phyloP scores from a whole-genome alignment of 2,113 vertebrate genomes.

The human region DNA sequence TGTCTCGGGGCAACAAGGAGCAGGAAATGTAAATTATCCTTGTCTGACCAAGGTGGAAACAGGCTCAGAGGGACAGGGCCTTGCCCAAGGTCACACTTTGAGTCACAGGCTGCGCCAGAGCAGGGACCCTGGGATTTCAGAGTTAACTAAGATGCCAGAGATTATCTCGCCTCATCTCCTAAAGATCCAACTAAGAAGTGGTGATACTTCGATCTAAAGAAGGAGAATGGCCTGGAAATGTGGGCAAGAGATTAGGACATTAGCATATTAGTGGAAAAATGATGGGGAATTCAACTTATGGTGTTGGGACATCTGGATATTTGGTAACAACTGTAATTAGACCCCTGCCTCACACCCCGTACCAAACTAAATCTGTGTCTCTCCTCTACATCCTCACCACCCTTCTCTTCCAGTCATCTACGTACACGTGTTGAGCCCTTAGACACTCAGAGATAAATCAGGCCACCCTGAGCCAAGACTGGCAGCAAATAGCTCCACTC shows the following conservation, averaged over 20 bases:
- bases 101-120: not conserved
- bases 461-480: not conserved
- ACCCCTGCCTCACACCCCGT: not conserved
- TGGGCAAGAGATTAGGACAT: not conserved
- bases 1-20: not conserved
- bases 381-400: not conserved
- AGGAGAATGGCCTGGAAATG: not conserved
- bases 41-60: not conserved
- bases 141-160: not conserved
- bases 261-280: not conserved
- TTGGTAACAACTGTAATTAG: not conserved
- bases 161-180: not conserved
- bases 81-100: not conserved
- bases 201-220: not conserved
- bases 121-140: not conserved
- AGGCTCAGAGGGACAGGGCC: not conserved
- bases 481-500: not conserved
- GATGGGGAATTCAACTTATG: not conserved
- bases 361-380: not conserved
- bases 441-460: not conserved
- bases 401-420: not conserved
- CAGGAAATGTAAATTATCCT: conserved; percentile 14
- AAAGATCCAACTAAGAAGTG: not conserved
- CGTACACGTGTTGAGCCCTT: not conserved
- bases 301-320: not conserved